Percentiles rank a stretch among this genome's conserved stretches.
Evolutionary conservation across 2,797 vertebrate species (phyloP).

Genomic region (Etheostoma nigrum): DNA sequence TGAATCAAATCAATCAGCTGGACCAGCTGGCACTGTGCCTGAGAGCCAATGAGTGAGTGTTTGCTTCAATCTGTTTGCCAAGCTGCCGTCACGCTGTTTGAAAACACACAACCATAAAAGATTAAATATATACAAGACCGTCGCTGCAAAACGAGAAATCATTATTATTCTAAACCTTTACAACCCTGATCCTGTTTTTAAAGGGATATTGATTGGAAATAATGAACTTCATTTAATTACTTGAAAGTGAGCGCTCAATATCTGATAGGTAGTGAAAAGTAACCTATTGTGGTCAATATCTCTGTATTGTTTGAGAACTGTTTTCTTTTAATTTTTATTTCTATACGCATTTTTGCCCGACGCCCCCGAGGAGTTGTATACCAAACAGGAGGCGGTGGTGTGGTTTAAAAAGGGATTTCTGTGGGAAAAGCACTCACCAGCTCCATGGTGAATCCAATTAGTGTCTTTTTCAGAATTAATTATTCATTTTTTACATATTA

Average conservation of each 20-base stretch:
- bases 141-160: neutral
- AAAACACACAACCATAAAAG: conserved; percentile 33
- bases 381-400: neutral
- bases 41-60: conserved; percentile 26
- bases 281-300: neutral
- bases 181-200: neutral
- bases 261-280: neutral
- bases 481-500: no score
- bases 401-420: neutral
- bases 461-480: conserved; percentile 18
- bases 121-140: conserved; percentile 10
- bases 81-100: conserved; percentile 22
- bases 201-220: conserved; percentile 3
- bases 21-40: conserved; percentile 40
- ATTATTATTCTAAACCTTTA: neutral
- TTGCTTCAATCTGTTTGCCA: conserved; percentile 43
- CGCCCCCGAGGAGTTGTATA: conserved; percentile 4
- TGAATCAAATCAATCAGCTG: conserved; percentile 49
- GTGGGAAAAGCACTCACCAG: neutral
- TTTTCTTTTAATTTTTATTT: conserved; percentile 6
- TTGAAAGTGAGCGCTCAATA: neutral
- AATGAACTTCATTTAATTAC: conserved; percentile 11
- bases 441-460: conserved; percentile 14
- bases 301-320: neutral
- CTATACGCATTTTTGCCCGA: neutral